Evolutionary conservation across 2,888 invertebrate genomes (phyloP).

Genomic region (Acrobasis repandana): DNA sequence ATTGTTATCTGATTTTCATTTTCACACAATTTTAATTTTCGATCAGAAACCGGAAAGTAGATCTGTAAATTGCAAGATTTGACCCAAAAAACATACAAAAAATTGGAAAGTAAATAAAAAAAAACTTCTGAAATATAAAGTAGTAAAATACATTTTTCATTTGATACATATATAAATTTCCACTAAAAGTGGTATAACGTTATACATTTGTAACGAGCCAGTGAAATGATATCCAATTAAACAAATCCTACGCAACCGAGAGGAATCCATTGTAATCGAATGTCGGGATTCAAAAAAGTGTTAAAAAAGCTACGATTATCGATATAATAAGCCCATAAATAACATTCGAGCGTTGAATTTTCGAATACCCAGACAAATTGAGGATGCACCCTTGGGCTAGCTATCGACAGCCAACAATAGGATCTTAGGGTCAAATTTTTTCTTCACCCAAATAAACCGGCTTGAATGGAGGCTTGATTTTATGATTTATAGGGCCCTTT

Average conservation of each 20-base stretch:
- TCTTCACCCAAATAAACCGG: constrained; percentile 68
- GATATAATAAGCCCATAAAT: constrained; percentile 78
- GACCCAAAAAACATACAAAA: too few relatives aligned
- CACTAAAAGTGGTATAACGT: constrained; percentile 24
- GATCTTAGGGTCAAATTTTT: constrained; percentile 70
- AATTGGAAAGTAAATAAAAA: too few relatives aligned
- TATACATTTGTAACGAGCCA: constrained; percentile 28
- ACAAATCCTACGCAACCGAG: constrained; percentile 59
- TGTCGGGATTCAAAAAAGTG: constrained; percentile 31
- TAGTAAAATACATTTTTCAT: background rate
- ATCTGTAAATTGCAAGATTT: too few relatives aligned
- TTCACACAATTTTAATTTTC: too few relatives aligned
- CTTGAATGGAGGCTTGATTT: constrained; percentile 78
- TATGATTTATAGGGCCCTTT: constrained; percentile 81
- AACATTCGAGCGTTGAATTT: constrained; percentile 67
- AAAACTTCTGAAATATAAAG: background rate
- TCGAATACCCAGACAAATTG: constrained; percentile 75
- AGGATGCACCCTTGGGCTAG: constrained; percentile 64
- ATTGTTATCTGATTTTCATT: too few relatives aligned
- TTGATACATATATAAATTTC: background rate
- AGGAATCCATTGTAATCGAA: constrained; percentile 37
- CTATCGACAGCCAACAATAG: constrained; percentile 54
- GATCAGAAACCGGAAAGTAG: too few relatives aligned
- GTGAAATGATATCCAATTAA: constrained; percentile 65
- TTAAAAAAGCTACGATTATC: constrained; percentile 63